A percentile compares a stretch with the other conserved stretches of the same genome.
phyloP scores from a whole-genome alignment of 2,888 invertebrate genomes.

The Papilio gigon region DNA sequence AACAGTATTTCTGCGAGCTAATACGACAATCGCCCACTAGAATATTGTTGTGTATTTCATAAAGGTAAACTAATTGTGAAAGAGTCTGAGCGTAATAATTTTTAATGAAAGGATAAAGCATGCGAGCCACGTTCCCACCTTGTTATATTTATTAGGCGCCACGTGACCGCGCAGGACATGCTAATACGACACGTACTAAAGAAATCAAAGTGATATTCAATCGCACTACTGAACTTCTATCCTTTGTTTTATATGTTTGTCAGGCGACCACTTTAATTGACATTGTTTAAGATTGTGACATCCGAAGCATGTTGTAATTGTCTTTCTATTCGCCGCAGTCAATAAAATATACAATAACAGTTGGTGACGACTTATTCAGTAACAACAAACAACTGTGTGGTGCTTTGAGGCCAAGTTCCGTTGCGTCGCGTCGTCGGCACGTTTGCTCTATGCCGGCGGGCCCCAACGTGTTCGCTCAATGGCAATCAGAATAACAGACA shows the following conservation, averaged over 20 bases:
- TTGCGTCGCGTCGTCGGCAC: constrained; percentile 1
- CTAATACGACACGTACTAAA: constrained; percentile 21
- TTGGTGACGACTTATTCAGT: neutral
- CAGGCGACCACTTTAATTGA: neutral
- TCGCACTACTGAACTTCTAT: neutral
- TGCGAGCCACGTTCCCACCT: constrained; percentile 10
- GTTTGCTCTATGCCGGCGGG: constrained; percentile 17
- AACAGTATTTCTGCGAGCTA: no score
- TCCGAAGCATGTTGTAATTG: no score
- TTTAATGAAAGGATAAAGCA: constrained; percentile 14
- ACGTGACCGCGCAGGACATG: neutral
- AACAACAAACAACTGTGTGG: neutral
- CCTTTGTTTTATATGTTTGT: neutral
- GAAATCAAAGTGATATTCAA: constrained; percentile 2
- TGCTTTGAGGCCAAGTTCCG: neutral
- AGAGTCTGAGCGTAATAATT: neutral
- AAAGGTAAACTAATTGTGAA: constrained; percentile 8
- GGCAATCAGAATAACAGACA: constrained; percentile 36
- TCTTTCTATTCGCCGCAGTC: no score
- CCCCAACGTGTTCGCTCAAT: constrained; percentile 26
- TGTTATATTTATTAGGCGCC: constrained; percentile 20
- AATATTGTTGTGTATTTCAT: no score
- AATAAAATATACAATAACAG: neutral
- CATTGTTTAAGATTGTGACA: neutral
- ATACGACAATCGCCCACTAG: no score